Evolutionary conservation across 2,797 vertebrate species (phyloP).

Genomic region (Schizothorax lantsangensis): DNA sequence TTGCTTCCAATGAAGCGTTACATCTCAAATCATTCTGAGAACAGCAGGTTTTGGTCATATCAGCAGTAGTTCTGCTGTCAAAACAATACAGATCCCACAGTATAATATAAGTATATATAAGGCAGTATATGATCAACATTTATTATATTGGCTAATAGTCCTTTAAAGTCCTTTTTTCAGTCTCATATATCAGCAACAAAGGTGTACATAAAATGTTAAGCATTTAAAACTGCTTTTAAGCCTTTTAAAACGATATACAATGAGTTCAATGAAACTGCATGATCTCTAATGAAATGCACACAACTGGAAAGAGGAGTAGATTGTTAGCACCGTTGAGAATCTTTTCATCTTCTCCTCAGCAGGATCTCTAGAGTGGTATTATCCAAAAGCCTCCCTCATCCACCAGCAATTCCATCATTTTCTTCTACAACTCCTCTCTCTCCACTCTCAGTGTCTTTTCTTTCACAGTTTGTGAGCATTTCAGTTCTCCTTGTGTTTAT

Average conservation of each 20-base stretch:
- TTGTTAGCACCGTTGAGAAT: not conserved
- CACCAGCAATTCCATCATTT: not conserved
- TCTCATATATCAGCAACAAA: not conserved
- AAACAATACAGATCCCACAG: not conserved
- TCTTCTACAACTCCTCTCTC: slow-evolving; percentile 29
- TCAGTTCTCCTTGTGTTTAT: slow-evolving; percentile 16
- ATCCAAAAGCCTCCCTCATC: slow-evolving; percentile 22
- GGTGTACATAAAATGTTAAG: not conserved
- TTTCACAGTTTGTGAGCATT: slow-evolving; percentile 33
- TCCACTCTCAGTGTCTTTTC: slow-evolving; percentile 19
- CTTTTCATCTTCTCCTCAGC: slow-evolving; percentile 34
- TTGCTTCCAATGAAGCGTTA: not conserved
- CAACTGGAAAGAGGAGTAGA: not conserved
- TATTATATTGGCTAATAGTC: not conserved
- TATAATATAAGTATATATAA: not conserved
- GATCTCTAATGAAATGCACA: slow-evolving; percentile 5
- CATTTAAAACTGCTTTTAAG: not conserved
- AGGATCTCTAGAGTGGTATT: slow-evolving; percentile 28
- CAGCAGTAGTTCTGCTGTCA: not conserved
- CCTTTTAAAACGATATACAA: slow-evolving; percentile 11
- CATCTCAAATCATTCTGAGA: not conserved
- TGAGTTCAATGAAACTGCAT: not conserved
- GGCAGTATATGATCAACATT: not conserved
- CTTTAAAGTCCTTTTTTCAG: not conserved
- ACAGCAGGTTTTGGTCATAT: not conserved